Evolutionary conservation across 2,797 vertebrate genomes (phyloP), one percentile per base, ranked within the genome.

Genomic region (Gastrophryne carolinensis): DNA sequence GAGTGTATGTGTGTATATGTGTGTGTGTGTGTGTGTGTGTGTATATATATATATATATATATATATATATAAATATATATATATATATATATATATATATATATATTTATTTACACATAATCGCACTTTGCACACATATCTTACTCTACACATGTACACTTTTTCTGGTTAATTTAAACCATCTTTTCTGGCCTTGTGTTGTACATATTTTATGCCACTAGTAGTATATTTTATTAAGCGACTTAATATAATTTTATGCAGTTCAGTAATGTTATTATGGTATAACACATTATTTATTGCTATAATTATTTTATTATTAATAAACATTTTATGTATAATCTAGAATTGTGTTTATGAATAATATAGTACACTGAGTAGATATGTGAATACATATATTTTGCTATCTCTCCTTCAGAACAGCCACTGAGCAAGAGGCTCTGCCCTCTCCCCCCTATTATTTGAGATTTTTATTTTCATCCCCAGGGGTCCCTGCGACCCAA

Each of bases 191-290:
- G 81, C 82, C 86, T 83, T 85, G 84, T 87, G 83, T 87, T 86
- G 86, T 84, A 80, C 81, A 85, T 87, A 85, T 87, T 63, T 87
- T 84, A 85, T 80, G 81, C 84, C 81, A 82, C 85, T 84, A 84
- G 83, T 84, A 84, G 83, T 84, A 83, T 80, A 81, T 6, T 29
- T 84, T 82, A 80, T 85, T 79, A 79, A 69, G 86, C 82, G 82
- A 49, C 82, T 79, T 84, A 87, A 81, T 80, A 81, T 84, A 86
- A 83, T 87, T 88, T 87, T 86, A 82, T 86, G 87, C 85, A 81
- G 79, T 80, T 85, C 81, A 82, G 83, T 85, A 75, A 79, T 82
- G 82, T 84, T 86, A 88, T 81, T 81, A 82, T 85, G 86, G 84
- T 79, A 80, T 79, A 82, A 79, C 75, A 61, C 80, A 78, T 82